Conservation (phyloP, 2,888 invertebrate species). For the Melitaea athalia region DNA sequence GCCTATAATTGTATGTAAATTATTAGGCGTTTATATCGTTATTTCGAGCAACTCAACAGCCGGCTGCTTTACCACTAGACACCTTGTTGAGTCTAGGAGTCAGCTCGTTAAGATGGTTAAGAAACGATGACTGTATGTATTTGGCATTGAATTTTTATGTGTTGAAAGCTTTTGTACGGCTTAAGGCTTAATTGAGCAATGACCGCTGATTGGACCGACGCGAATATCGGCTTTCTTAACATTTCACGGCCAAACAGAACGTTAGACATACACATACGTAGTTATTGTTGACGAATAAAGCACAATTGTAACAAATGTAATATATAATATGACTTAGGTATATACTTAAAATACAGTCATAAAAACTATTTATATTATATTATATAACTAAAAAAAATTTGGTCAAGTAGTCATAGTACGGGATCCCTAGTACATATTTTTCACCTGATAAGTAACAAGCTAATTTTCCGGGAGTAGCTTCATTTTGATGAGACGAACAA, state of each 20-base stretch:
- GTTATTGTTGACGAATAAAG: neutral
- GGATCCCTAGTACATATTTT: too few relatives aligned
- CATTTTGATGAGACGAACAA: too few relatives aligned
- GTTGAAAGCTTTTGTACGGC: slow-evolving; percentile 32
- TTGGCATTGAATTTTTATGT: slow-evolving; percentile 35
- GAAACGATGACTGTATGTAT: slow-evolving; percentile 48
- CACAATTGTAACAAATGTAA: neutral
- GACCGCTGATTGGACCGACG: slow-evolving; percentile 7
- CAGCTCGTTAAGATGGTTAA: slow-evolving; percentile 56
- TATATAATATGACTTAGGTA: neutral
- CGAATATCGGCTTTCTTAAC: slow-evolving; percentile 25
- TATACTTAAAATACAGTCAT: too few relatives aligned
- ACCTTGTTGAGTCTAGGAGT: slow-evolving; percentile 75
- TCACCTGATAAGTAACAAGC: too few relatives aligned
- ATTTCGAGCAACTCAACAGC: slow-evolving; percentile 8
- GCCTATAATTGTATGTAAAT: neutral
- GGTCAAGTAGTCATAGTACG: too few relatives aligned
- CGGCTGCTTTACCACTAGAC: slow-evolving; percentile 62
- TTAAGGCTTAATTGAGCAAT: slow-evolving; percentile 34
- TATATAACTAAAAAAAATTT: too few relatives aligned
- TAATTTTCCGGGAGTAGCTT: too few relatives aligned
- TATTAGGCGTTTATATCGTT: slow-evolving; percentile 15
- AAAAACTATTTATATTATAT: too few relatives aligned
- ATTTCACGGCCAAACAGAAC: slow-evolving; percentile 26
- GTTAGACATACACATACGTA: neutral